Percentiles rank a stretch among this genome's conserved stretches.
These are phyloP conservation scores for Cyphomyrus plagiostoma DNA, from an alignment of 2,113 vertebrate species.

Conservation along the genomic window DNA sequence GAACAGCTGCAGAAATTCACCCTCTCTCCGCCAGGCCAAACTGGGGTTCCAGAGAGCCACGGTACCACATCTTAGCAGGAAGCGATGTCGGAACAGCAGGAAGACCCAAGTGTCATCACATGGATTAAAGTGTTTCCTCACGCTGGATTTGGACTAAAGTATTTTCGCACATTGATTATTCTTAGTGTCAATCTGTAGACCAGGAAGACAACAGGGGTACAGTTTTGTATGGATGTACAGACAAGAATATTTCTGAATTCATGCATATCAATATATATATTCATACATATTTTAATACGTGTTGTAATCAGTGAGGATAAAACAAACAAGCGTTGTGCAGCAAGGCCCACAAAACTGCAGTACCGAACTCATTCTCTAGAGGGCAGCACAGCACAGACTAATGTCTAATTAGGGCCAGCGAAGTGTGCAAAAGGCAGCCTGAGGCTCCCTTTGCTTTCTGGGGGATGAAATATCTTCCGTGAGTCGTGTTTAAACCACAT, in stretches of 20 bases:
- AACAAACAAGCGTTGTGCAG: neutral
- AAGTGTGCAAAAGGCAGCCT: neutral
- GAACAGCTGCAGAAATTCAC: conserved; percentile 14
- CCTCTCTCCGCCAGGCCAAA: neutral
- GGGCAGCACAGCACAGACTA: conserved; percentile 27
- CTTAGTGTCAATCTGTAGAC: neutral
- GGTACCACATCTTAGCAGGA: neutral
- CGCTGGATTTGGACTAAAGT: neutral
- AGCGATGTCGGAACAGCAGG: neutral
- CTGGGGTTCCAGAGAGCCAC: neutral
- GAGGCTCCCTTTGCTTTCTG: neutral
- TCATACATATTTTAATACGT: neutral
- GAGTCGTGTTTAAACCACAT: neutral
- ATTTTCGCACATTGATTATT: neutral
- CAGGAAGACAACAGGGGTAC: neutral
- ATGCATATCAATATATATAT: neutral
- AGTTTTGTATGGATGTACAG: neutral
- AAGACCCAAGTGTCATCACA: neutral
- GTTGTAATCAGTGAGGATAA: neutral
- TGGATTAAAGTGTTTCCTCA: neutral
- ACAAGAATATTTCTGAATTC: neutral
- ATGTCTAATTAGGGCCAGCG: conserved; percentile 11
- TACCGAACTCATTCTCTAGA: conserved; percentile 22
- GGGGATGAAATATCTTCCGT: neutral
- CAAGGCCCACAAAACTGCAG: neutral